Evolutionary conservation across 1,140 invertebrate species (phyloP), one percentile per base, ranked within the genome.

Genomic region (Zaprionus tsacasi): DNA sequence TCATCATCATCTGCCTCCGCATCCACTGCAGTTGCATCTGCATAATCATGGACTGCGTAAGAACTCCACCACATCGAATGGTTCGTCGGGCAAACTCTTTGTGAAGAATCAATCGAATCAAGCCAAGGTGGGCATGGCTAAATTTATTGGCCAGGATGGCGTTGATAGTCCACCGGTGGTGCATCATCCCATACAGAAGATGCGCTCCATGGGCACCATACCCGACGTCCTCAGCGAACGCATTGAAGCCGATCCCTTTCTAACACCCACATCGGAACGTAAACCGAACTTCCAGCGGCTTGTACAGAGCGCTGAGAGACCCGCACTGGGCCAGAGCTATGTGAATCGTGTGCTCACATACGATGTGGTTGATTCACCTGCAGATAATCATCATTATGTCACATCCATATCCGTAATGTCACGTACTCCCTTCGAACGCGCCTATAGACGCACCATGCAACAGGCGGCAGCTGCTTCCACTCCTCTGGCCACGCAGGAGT

Each of bases 151-250:
- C 2, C 88, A 81, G 50, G 91, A 92, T 36, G 78, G 65, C 25
- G 50, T 12, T 17, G 89, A 92, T 7, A 87, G 76, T 61, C 79
- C 88, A 2, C 74, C 79, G 12, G 35, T 57, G 1, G n/a, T 43
- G 3, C 81, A 87, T 17, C 87, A 92, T 82, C 91, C 92, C 35
- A 91, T 93, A 48, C 91, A 91, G 48, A 92, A 92, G 55, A 93
- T 93, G 78, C 81, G 91, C 10, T 93, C 92, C 7, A 88, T 93
- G 85, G 92, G 92, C 64, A 92, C 92, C 30, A 93, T 93, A 81
- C 82, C 91, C 3, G 92, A 92, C 68, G 70, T 91, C 4, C 72
- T 92, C 0, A 88, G 75, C 40, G 92, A 92, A 38, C 89, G 91
- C 30, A 75, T 92, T 13, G 79, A 81, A 56, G 76, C 82, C 0